A percentile compares a stretch with the other conserved stretches of the same genome.
Evolutionary conservation across 2,888 invertebrate species (phyloP).

Genomic region (Phortica magna): DNA sequence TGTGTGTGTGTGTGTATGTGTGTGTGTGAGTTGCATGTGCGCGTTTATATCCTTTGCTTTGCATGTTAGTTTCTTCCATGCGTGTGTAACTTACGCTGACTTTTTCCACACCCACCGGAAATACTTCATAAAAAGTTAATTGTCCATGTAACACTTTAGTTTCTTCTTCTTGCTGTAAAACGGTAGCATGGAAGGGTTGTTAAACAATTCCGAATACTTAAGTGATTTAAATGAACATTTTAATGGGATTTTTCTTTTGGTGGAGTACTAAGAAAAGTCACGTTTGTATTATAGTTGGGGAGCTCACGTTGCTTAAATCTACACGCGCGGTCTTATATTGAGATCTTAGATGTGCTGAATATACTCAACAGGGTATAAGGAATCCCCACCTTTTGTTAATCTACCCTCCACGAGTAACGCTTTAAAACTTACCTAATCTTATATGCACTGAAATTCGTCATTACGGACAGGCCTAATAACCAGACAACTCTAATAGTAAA

Average conservation of each 20-base stretch:
- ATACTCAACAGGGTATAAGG: too few relatives aligned
- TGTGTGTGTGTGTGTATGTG: slow-evolving; percentile 20
- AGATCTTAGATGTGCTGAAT: too few relatives aligned
- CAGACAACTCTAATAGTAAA: too few relatives aligned
- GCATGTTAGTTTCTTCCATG: slow-evolving; percentile 45
- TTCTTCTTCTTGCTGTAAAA: slow-evolving; percentile 32
- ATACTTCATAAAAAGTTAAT: slow-evolving; percentile 74
- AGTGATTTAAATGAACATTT: not conserved
- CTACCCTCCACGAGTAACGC: too few relatives aligned
- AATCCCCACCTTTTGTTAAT: too few relatives aligned
- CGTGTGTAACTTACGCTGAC: slow-evolving; percentile 43
- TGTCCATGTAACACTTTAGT: slow-evolving; percentile 72
- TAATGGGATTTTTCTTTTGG: not conserved
- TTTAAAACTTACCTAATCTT: too few relatives aligned
- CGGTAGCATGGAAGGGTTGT: not conserved
- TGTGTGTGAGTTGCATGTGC: slow-evolving; percentile 41
- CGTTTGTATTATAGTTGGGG: too few relatives aligned
- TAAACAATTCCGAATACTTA: not conserved
- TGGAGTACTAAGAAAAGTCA: too few relatives aligned
- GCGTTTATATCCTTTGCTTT: slow-evolving; percentile 43
- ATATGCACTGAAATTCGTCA: too few relatives aligned
- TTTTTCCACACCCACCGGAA: slow-evolving; percentile 68
- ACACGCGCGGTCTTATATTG: too few relatives aligned
- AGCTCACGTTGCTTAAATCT: too few relatives aligned
- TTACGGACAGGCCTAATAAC: too few relatives aligned